phyloP scores from a whole-genome alignment of 2,113 vertebrate genomes.

The Puma concolor region DNA sequence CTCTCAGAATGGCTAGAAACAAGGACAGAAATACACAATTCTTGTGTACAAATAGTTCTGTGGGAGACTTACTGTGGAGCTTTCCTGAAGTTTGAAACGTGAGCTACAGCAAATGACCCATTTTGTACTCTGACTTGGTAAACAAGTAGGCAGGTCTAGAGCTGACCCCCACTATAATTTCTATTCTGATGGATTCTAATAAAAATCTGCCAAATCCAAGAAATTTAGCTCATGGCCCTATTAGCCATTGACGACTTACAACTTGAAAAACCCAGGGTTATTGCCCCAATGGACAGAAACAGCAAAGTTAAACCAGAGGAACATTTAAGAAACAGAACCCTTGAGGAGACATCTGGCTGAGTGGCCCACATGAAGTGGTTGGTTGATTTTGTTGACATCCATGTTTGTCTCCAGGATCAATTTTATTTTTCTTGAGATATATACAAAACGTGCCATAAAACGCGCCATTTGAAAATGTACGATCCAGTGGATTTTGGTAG shows the following conservation, averaged over 20 bases:
- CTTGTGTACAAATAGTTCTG: fast-evolving
- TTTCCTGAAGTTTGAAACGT: not conserved
- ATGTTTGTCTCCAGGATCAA: not conserved
- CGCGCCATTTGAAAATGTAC: not conserved
- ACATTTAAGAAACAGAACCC: not conserved
- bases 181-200: not conserved
- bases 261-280: not conserved
- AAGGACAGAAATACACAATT: fast-evolving
- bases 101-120: not conserved
- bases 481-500: not conserved
- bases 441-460: not conserved
- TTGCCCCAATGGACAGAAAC: not conserved
- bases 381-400: fast-evolving
- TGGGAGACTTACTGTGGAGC: fast-evolving
- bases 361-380: not conserved
- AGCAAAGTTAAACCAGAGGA: not conserved
- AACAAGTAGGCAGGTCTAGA: fast-evolving
- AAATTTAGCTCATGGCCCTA: not conserved
- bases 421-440: not conserved
- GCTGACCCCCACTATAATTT: fast-evolving
- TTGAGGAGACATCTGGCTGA: not conserved
- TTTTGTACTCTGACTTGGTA: fast-evolving
- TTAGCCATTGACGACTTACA: fast-evolving
- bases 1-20: not conserved
- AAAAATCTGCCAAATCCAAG: not conserved